phyloP scores from a whole-genome alignment of 92 coral and sea anemone species.

The Muricea muricata region DNA sequence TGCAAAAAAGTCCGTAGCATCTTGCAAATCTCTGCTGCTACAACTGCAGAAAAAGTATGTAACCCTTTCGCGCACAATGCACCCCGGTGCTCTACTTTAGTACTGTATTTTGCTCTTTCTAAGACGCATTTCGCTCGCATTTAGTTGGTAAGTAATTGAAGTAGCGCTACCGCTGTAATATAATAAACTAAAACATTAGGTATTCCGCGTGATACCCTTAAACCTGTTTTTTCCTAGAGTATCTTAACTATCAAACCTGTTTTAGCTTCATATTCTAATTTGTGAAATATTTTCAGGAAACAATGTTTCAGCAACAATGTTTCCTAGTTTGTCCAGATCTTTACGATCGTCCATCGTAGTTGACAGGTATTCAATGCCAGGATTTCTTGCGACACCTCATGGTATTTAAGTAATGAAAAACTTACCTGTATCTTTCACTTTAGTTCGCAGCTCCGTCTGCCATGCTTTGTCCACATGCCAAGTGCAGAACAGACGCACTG shows the following conservation, averaged over 20 bases:
- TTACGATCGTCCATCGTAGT: too few species aligned
- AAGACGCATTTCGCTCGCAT: neutral
- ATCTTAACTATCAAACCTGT: too few species aligned
- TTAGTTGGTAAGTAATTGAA: neutral
- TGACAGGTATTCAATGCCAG: too few species aligned
- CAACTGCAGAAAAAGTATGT: neutral
- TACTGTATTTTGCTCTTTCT: neutral
- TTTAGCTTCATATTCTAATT: too few species aligned
- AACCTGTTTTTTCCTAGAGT: too few species aligned
- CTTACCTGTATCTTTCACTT: conserved; percentile 23
- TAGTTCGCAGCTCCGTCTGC: conserved; percentile 15
- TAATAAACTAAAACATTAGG: neutral
- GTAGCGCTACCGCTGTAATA: neutral
- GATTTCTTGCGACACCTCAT: too few species aligned
- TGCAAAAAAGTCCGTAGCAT: too few species aligned
- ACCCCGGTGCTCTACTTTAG: neutral
- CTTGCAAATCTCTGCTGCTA: conserved; percentile 49
- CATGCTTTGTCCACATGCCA: conserved; percentile 46
- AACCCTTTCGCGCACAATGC: neutral
- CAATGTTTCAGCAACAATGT: too few species aligned
- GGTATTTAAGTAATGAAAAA: too few species aligned
- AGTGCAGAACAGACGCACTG: conserved; percentile 32
- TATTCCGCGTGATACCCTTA: neutral
- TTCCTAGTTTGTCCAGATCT: too few species aligned
- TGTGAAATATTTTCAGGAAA: too few species aligned